These are phyloP conservation scores for Cabera pusaria DNA, from an alignment of 2,888 invertebrate species.

Conservation along the genomic window DNA sequence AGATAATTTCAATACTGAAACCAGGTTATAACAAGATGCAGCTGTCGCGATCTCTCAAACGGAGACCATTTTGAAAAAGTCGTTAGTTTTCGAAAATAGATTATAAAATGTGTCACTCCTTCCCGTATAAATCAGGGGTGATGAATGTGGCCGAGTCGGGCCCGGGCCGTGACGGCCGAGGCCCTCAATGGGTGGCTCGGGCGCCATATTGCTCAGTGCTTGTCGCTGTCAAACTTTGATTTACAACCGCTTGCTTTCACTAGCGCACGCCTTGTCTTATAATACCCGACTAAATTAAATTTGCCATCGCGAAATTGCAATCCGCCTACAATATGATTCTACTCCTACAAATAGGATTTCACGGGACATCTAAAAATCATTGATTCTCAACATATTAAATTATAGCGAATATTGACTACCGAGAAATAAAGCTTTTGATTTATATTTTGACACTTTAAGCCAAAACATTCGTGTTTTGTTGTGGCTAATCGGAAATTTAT, in stretches of 20 bases:
- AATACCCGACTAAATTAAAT: constrained; percentile 61
- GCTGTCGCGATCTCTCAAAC: constrained; percentile 73
- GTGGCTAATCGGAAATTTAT: constrained; percentile 62
- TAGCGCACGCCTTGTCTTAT: constrained; percentile 76
- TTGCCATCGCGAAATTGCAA: constrained; percentile 51
- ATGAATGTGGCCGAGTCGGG: constrained; percentile 75
- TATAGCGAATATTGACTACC: constrained; percentile 48
- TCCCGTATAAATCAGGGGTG: constrained; percentile 78
- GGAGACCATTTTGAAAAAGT: constrained; percentile 78
- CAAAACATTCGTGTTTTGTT: constrained; percentile 69
- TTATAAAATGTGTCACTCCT: constrained; percentile 83
- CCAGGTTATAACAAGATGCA: constrained; percentile 79
- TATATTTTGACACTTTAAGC: constrained; percentile 71
- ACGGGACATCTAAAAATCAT: constrained; percentile 59
- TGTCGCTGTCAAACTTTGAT: constrained; percentile 83
- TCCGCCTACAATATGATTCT: constrained; percentile 24
- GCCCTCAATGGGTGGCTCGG: constrained; percentile 80
- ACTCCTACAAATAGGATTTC: constrained; percentile 40
- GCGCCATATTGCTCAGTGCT: constrained; percentile 81
- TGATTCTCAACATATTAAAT: constrained; percentile 68
- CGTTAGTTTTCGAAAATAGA: constrained; percentile 80
- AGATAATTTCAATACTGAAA: constrained; percentile 75
- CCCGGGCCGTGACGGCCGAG: constrained; percentile 74
- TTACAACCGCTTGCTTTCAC: constrained; percentile 74
- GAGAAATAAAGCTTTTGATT: constrained; percentile 63